phyloP scores from a whole-genome alignment of 1,140 invertebrate species.

The Caenorhabditis inopinata region DNA sequence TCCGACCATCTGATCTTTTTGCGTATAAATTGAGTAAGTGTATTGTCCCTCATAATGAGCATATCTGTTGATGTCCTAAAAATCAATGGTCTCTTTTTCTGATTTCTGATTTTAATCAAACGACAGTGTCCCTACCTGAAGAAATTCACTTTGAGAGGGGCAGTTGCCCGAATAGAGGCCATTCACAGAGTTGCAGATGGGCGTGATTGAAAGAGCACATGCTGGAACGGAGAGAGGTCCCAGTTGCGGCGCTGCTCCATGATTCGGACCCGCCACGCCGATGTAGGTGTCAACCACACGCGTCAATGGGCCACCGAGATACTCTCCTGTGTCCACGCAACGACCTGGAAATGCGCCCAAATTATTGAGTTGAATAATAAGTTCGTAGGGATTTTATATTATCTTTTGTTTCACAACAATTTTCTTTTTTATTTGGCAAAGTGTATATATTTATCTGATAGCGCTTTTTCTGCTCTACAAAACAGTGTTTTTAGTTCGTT shows the following conservation, averaged over 20 bases:
- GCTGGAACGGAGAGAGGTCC: constrained; percentile 59
- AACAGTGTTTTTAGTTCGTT: too few species aligned
- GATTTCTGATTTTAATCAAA: too few species aligned
- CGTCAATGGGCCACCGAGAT: constrained; percentile 59
- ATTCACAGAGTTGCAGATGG: constrained; percentile 60
- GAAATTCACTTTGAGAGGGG: constrained; percentile 58
- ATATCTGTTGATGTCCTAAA: constrained; percentile 59
- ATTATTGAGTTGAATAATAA: too few species aligned
- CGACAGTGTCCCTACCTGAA: constrained; percentile 46
- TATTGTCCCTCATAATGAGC: constrained; percentile 59
- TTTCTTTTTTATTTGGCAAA: too few species aligned
- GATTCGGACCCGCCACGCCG: constrained; percentile 64
- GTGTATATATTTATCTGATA: too few species aligned
- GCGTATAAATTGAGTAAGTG: constrained; percentile 60
- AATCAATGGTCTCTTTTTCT: too few species aligned
- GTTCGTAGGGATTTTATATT: too few species aligned
- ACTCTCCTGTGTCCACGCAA: constrained; percentile 64
- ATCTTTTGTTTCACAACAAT: too few species aligned
- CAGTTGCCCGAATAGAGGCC: constrained; percentile 64
- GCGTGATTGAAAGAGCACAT: constrained; percentile 59
- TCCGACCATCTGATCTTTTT: constrained; percentile 59
- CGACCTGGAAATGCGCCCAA: constrained; percentile 53
- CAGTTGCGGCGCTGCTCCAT: constrained; percentile 61
- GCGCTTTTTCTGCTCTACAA: too few species aligned
- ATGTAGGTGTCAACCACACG: constrained; percentile 61